phyloP scores from a whole-genome alignment of 2,113 vertebrate genomes.

The Lota lota region DNA sequence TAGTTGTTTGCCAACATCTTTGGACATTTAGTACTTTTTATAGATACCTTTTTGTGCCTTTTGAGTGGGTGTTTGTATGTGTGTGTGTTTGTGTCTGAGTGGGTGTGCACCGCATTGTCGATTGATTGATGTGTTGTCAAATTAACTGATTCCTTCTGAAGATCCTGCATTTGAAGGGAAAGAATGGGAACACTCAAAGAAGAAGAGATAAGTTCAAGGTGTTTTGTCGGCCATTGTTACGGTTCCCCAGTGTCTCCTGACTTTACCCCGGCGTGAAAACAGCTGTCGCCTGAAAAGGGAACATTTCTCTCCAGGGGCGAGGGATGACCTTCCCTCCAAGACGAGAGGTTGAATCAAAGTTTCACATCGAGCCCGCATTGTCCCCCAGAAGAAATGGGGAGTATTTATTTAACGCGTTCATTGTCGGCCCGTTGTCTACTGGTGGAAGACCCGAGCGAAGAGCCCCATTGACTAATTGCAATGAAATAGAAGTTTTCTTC shows the following conservation, averaged over 20 bases:
- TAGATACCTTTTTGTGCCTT: too few relatives aligned
- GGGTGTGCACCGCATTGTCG: slow-evolving; percentile 12
- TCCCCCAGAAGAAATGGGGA: slow-evolving; percentile 65
- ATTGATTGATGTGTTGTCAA: slow-evolving; percentile 58
- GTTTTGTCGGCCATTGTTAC: slow-evolving; percentile 43
- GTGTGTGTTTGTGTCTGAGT: not conserved
- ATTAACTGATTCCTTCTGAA: slow-evolving; percentile 33
- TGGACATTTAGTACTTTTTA: not conserved
- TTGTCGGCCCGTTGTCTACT: slow-evolving; percentile 79
- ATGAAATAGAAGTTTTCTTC: slow-evolving; percentile 69
- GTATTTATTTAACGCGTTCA: slow-evolving; percentile 81
- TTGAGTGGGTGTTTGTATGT: not conserved
- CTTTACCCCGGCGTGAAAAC: slow-evolving; percentile 71
- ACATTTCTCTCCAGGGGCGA: slow-evolving; percentile 50
- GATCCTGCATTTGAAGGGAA: slow-evolving; percentile 39
- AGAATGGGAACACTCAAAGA: slow-evolving; percentile 44
- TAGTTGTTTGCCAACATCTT: not conserved
- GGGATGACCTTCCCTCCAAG: slow-evolving; percentile 54
- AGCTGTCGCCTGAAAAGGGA: slow-evolving; percentile 74
- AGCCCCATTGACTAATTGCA: slow-evolving; percentile 69
- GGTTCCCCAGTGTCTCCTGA: slow-evolving; percentile 68
- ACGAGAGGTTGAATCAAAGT: slow-evolving; percentile 71
- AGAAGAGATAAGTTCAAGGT: slow-evolving; percentile 58
- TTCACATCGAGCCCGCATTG: slow-evolving; percentile 73
- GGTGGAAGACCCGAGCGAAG: slow-evolving; percentile 70